Base-by-base conservation (phyloP, 2,797 vertebrate species). In the Linurgus olivaceus region DNA sequence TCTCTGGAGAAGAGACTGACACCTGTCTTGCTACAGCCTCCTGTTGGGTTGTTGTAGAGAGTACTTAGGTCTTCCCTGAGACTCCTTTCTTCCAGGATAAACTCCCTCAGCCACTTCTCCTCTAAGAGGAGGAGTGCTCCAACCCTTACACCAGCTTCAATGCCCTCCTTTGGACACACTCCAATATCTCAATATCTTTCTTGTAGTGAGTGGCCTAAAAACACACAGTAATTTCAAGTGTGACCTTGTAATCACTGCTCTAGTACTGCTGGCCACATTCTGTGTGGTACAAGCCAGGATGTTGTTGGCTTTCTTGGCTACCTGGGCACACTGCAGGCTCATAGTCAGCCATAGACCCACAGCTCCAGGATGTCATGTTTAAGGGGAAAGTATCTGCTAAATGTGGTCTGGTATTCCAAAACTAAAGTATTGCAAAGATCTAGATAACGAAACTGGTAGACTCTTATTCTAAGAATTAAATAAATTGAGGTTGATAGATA, bases 291-390 rank as follows among this genome's bases (percentile, higher is more conserved):
- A 29, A 86, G 16, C 17, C 45, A 65, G 57, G 70, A 14, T 29
- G 14, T 35, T 86, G 51, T 3, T 48, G 12, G 20, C 38, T 44
- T 65, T 47, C 33, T 52, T 52, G 63, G 76, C 51, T 81, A 42
- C 26, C 23, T 44, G 51, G 28, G 40, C 58, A 38, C 12, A 9
- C 11, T 40, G 8, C 21, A 52, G 51, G 23, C 57, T 63, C 51
- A 18, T 0, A 11, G n/a, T n/a, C 57, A 63, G 13, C 18, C 51
- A 42, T 21, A 0, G 0, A 29, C 11, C 23, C 48, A 47, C 6
- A 13, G 20, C 24, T 51, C 23, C 57, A 54, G 17, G 15, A 78
- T 17, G 8, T 28, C 18, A 51, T 2, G 3, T 21, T 74, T 38
- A 47, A 70, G 35, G 44, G 52, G 14, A 33, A 85, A 71, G 10